These are phyloP conservation scores for Hydra vulgaris DNA, from an alignment of 30 jellyfish, hydroid and myxozoan species.

Conservation along the genomic window DNA sequence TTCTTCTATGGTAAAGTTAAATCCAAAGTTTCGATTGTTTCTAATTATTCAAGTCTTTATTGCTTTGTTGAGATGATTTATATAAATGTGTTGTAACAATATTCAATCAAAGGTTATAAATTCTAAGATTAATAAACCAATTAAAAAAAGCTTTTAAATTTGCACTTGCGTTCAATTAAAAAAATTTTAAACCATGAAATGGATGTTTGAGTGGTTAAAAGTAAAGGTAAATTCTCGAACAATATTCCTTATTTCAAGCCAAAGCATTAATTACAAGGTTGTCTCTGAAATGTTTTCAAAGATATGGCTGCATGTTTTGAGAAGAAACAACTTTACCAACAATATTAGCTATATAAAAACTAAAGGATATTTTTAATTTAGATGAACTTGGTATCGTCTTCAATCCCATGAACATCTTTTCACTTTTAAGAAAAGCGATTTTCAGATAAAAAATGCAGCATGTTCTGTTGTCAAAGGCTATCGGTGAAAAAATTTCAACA, in stretches of 20 bases:
- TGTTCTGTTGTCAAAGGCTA: constrained; percentile 22
- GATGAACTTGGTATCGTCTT: constrained; percentile 1
- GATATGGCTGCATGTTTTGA: too few species aligned
- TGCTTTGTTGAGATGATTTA: too few species aligned
- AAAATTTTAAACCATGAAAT: constrained; percentile 20
- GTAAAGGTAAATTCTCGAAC: constrained; percentile 21
- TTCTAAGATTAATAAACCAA: too few species aligned
- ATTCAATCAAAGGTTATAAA: constrained; percentile 39
- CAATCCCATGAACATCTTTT: background rate
- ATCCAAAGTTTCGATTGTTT: too few species aligned
- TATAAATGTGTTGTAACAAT: constrained; percentile 20
- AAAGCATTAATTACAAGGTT: too few species aligned
- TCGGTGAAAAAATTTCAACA: constrained; percentile 34
- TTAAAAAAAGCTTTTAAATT: constrained; percentile 20
- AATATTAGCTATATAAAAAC: constrained; percentile 24
- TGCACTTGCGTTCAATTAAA: constrained; percentile 25
- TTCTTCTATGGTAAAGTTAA: too few species aligned
- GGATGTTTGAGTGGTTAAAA: constrained; percentile 27
- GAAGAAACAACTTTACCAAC: too few species aligned
- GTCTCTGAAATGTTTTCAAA: too few species aligned
- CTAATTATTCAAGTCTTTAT: too few species aligned
- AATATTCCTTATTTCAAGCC: too few species aligned
- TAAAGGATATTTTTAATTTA: constrained; percentile 24
- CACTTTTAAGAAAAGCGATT: constrained; percentile 7
- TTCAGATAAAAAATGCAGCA: too few species aligned